Evolutionary conservation across 2,113 vertebrate species (phyloP).

Genomic region (Malaclemys terrapin): DNA sequence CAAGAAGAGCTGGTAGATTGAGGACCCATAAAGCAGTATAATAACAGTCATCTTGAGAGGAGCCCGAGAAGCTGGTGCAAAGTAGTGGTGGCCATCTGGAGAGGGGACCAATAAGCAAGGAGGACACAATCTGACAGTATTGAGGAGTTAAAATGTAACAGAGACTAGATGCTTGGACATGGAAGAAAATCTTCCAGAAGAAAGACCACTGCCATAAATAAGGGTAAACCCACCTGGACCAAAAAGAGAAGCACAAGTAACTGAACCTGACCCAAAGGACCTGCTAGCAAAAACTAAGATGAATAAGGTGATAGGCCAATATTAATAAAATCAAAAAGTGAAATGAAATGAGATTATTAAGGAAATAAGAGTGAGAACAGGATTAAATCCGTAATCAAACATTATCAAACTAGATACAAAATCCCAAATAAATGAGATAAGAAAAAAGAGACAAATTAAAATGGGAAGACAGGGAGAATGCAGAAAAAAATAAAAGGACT

Average conservation of each 20-base stretch:
- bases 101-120: not conserved
- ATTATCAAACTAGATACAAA: not conserved
- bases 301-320: slow-evolving; percentile 12
- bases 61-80: not conserved
- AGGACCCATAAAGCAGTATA: not conserved
- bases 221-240: not conserved
- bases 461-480: not conserved
- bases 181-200: not conserved
- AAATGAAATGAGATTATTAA: not conserved
- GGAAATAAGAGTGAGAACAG: not conserved
- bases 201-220: not conserved
- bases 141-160: not conserved
- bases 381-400: not conserved
- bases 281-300: not conserved
- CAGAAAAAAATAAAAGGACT: not conserved
- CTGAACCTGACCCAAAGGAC: not conserved
- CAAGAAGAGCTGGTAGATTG: not conserved
- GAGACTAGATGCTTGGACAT: not conserved
- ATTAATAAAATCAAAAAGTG: not conserved
- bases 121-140: not conserved
- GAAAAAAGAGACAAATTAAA: not conserved
- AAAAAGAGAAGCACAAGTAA: not conserved
- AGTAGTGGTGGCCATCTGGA: not conserved
- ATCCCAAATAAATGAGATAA: not conserved
- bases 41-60: not conserved